Evolutionary conservation across 2,113 vertebrate species (phyloP).

Genomic region (Anseranas semipalmata): DNA sequence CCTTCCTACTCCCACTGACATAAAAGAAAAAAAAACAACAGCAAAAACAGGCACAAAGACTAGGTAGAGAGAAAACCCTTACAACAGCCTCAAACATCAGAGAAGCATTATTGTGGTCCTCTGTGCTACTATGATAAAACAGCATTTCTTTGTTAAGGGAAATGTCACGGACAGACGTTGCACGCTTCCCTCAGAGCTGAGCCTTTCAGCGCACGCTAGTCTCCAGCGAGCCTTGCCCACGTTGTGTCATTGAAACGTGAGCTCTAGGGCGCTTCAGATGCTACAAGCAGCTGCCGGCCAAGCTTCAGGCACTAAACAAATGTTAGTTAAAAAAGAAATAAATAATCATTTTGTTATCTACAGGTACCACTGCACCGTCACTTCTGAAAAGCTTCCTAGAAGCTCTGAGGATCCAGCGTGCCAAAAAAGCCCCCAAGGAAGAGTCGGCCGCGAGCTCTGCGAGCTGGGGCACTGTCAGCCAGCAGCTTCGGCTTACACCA

Average conservation of each 20-base stretch:
- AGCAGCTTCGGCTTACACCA: neutral
- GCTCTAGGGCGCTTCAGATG: neutral
- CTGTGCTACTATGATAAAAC: neutral
- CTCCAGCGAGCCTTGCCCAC: neutral
- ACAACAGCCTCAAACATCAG: neutral
- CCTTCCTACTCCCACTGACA: neutral
- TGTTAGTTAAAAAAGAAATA: neutral
- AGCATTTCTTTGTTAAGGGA: slow-evolving; percentile 14
- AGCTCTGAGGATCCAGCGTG: neutral
- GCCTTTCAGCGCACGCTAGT: neutral
- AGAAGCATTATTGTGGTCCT: neutral
- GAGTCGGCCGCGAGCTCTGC: neutral
- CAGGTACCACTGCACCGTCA: neutral
- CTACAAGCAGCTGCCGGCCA: neutral
- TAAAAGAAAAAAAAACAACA: neutral
- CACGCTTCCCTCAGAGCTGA: neutral
- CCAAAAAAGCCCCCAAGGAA: neutral
- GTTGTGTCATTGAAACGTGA: neutral
- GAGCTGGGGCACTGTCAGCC: neutral
- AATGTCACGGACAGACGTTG: slow-evolving; percentile 1
- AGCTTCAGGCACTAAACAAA: neutral
- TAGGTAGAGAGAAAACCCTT: neutral
- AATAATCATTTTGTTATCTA: neutral
- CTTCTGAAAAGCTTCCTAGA: neutral
- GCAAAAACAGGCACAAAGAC: neutral